Percentiles rank a stretch among this genome's conserved stretches.
Conservation (phyloP, 1,140 invertebrate genomes). For the Maconellicoccus hirsutus region DNA sequence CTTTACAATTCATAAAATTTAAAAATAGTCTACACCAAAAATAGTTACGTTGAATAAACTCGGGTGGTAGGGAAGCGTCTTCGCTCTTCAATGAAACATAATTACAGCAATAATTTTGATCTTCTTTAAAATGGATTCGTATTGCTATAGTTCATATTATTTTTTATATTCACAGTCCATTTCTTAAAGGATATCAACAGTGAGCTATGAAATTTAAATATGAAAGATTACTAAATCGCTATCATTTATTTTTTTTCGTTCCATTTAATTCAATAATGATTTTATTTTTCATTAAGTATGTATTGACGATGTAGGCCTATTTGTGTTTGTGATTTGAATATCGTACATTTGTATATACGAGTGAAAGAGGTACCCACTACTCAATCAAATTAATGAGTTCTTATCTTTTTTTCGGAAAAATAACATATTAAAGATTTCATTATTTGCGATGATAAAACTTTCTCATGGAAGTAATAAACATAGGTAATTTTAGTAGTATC, state of each 20-base stretch:
- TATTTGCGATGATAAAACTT: no score
- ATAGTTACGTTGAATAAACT: not conserved
- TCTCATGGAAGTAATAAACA: no score
- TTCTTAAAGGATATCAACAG: no score
- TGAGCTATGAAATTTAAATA: no score
- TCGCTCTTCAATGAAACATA: not conserved
- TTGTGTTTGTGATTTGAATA: no score
- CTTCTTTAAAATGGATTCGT: not conserved
- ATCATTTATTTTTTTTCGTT: not conserved
- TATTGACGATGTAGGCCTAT: no score
- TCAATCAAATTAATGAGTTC: no score
- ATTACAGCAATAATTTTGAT: not conserved
- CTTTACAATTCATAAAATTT: constrained; percentile 4
- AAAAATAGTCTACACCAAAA: not conserved
- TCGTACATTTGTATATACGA: no score
- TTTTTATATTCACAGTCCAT: not conserved
- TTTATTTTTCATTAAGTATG: not conserved
- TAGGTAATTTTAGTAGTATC: no score
- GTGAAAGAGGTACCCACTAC: no score
- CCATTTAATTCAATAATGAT: not conserved
- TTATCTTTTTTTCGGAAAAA: no score
- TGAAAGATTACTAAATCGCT: not conserved
- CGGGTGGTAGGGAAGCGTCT: not conserved
- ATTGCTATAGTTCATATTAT: not conserved
- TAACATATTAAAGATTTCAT: no score